These are phyloP conservation scores for Cydia fagiglandana DNA, from an alignment of 1,140 invertebrate species.

Conservation along the genomic window DNA sequence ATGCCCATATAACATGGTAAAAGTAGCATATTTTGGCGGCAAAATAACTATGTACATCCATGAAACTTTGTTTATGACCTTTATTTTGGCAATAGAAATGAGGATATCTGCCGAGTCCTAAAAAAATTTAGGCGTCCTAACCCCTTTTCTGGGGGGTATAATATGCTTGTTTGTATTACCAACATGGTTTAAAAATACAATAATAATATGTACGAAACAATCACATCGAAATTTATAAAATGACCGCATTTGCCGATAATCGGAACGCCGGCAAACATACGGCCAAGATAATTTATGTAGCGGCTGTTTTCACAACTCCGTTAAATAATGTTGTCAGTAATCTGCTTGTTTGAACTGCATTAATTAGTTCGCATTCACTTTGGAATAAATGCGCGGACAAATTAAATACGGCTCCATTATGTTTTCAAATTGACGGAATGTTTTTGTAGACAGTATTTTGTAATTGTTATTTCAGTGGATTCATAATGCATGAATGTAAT, in stretches of 20 bases:
- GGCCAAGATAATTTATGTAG: constrained; percentile 25
- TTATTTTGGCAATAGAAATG: too few species aligned
- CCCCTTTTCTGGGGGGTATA: too few species aligned
- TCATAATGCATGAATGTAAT: constrained; percentile 2
- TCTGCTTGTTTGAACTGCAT: constrained; percentile 29
- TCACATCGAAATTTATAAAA: too few species aligned
- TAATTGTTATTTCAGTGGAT: constrained; percentile 5
- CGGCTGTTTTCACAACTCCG: constrained; percentile 20
- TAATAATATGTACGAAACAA: too few species aligned
- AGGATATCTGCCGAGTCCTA: too few species aligned
- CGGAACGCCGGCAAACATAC: neutral
- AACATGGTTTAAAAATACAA: too few species aligned
- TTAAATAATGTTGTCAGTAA: constrained; percentile 32
- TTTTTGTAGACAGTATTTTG: constrained; percentile 9
- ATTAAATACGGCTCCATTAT: constrained; percentile 29
- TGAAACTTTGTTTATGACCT: too few species aligned
- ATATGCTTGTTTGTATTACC: too few species aligned
- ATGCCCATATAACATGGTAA: too few species aligned
- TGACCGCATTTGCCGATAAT: constrained; percentile 12
- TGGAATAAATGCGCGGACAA: constrained; percentile 20
- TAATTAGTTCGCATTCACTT: constrained; percentile 26
- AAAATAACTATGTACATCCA: too few species aligned
- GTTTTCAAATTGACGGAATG: constrained; percentile 19
- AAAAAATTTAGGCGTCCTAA: too few species aligned
- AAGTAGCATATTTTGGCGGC: too few species aligned